Evolutionary conservation across 2,113 vertebrate species (phyloP).

Genomic region (Chionis minor): DNA sequence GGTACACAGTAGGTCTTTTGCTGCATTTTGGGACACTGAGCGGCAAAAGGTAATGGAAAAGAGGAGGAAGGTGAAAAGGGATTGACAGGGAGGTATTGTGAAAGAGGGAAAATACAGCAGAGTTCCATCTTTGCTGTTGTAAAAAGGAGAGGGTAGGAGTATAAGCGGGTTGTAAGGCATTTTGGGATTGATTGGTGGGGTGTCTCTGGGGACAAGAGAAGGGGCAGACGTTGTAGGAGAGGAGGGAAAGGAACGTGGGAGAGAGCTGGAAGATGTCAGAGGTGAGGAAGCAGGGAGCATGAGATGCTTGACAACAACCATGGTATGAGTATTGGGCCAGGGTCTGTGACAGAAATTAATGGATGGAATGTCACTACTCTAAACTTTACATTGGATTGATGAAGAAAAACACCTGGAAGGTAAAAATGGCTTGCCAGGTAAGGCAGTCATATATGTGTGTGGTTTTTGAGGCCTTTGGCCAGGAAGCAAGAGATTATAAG

Average conservation of each 20-base stretch:
- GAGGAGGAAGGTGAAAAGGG: neutral
- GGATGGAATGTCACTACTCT: neutral
- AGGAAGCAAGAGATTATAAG: neutral
- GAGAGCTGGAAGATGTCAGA: neutral
- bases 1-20: neutral
- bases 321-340: neutral
- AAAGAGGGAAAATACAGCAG: neutral
- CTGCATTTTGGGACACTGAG: neutral
- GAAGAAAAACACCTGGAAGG: neutral
- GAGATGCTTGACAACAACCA: neutral
- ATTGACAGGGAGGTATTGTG: neutral
- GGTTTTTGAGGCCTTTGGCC: neutral
- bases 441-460: neutral
- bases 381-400: neutral
- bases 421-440: neutral
- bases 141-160: neutral
- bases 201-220: neutral
- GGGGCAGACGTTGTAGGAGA: rapidly evolving
- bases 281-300: neutral
- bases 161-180: neutral
- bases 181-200: neutral
- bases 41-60: neutral
- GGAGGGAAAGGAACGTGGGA: neutral
- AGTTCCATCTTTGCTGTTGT: neutral
- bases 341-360: neutral